Conservation (phyloP, 2,113 vertebrate species). For the Casuarius casuarius region DNA sequence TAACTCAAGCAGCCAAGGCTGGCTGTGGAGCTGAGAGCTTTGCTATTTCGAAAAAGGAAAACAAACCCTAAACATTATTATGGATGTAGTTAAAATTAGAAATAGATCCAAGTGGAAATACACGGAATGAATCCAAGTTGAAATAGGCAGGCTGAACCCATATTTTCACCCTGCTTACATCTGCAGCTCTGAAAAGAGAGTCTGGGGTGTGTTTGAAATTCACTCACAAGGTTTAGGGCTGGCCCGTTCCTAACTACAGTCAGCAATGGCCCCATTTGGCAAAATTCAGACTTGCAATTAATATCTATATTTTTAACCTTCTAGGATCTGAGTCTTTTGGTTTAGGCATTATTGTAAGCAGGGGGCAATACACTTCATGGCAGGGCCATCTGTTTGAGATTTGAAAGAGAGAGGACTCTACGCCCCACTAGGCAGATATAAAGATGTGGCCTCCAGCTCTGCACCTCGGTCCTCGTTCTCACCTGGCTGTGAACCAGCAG, state of each 20-base stretch:
- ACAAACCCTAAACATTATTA: background rate
- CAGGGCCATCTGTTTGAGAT: background rate
- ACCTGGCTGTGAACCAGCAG: slow-evolving; percentile 36
- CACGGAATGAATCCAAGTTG: background rate
- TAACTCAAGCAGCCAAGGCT: background rate
- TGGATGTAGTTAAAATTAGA: slow-evolving; percentile 42
- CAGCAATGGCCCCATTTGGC: background rate
- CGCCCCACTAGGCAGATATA: background rate
- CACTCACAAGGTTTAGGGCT: background rate
- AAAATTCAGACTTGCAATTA: background rate
- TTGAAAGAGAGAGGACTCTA: background rate
- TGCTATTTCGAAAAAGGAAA: slow-evolving; percentile 17
- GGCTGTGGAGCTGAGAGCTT: background rate
- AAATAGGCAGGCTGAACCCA: background rate
- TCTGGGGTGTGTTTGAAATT: background rate
- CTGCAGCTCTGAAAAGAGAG: slow-evolving; percentile 6
- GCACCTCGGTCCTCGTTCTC: background rate
- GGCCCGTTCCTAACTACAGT: background rate
- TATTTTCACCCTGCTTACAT: background rate
- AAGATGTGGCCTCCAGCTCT: background rate
- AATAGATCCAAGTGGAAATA: slow-evolving; percentile 29
- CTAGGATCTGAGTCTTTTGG: background rate
- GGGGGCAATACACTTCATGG: background rate
- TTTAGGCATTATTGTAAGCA: background rate
- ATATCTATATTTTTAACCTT: background rate